Evolutionary conservation across 2,113 vertebrate species (phyloP), one percentile per base, ranked within the genome.

Genomic region (Pomatostomus ruficeps): DNA sequence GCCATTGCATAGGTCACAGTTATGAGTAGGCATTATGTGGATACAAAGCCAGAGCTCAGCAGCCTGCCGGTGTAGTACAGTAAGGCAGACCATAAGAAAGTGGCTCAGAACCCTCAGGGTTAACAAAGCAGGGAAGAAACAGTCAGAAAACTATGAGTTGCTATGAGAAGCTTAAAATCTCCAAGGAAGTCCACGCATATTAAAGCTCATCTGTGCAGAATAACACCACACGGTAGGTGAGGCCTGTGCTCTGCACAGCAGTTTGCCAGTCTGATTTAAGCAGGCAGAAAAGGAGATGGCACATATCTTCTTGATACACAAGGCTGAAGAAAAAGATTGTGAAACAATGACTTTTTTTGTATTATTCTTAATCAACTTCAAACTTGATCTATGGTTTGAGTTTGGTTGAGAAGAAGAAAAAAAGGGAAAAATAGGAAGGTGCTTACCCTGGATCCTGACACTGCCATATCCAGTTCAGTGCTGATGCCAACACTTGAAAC

Each of bases 381-480:
- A 54, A 67, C 5, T 29, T 3, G 9, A 29, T 58, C 43, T 35
- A 3, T 9, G 6, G 12, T 87, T 54, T 58, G 18, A 87, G 14
- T 40, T 76, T 43, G 26, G 22, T 25, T 67, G 8, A 73, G 55
- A 87, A 55, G 13, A 67, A 3, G 14, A 17, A 74, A 79, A 70
- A 61, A 67, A 68, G 8, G 4, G 13, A 43, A 52, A 90, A 81
- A 67, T 36, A 93, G 22, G 18, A 66, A 49, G 31, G 82, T 19
- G 68, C 97, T 97, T 98, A 99, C 99, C 98, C 98, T 97, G 63
- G 99, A 99, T 93, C 99, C 99, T 58, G 99, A 99, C 29, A 99
- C 98, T 11, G 99, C 99, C 99, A 99, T 99, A 94, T 99, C 99
- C 90, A 99, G 97, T 93, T 99, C 99, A 17, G 99, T 99, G 97